Conservation (phyloP, 2,888 invertebrate genomes). For the Dorcus hopei region DNA sequence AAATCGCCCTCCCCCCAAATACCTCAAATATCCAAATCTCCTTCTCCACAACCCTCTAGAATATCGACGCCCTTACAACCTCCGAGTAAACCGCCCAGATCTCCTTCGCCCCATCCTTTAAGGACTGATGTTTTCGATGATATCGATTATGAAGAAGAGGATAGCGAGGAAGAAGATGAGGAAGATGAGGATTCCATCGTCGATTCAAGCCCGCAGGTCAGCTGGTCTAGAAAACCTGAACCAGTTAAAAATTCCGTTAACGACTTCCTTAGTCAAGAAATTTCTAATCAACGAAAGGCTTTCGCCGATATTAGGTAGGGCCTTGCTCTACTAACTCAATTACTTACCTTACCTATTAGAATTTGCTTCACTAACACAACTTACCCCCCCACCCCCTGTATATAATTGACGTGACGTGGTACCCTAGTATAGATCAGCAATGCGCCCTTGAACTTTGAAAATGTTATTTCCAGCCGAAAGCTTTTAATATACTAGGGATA, state of each 20-base stretch:
- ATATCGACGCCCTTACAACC: slow-evolving; percentile 26
- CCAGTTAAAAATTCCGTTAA: slow-evolving; percentile 19
- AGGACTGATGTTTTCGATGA: slow-evolving; percentile 34
- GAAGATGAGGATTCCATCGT: slow-evolving; percentile 22
- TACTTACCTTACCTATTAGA: not conserved
- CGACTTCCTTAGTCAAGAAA: slow-evolving; percentile 24
- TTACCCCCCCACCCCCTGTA: too few relatives aligned
- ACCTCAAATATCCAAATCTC: slow-evolving; percentile 1
- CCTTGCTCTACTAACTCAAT: slow-evolving; percentile 12
- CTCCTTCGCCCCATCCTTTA: slow-evolving; percentile 41
- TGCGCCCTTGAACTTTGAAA: too few relatives aligned
- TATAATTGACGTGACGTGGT: too few relatives aligned
- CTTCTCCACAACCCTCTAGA: slow-evolving; percentile 14
- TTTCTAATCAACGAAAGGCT: slow-evolving; percentile 15
- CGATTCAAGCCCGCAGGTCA: slow-evolving; percentile 5
- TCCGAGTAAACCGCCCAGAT: slow-evolving; percentile 39
- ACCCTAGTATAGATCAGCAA: not conserved
- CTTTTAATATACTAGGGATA: too few relatives aligned
- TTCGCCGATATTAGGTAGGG: slow-evolving; percentile 17
- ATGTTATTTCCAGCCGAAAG: too few relatives aligned
- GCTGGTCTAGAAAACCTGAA: slow-evolving; percentile 1
- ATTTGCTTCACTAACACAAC: too few relatives aligned
- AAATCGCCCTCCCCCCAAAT: not conserved
- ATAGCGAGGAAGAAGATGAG: slow-evolving; percentile 24
- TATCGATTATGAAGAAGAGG: slow-evolving; percentile 25